Percentiles rank a stretch among this genome's conserved stretches.
phyloP scores from a whole-genome alignment of 2,888 invertebrate genomes.

The Lymantria dispar region DNA sequence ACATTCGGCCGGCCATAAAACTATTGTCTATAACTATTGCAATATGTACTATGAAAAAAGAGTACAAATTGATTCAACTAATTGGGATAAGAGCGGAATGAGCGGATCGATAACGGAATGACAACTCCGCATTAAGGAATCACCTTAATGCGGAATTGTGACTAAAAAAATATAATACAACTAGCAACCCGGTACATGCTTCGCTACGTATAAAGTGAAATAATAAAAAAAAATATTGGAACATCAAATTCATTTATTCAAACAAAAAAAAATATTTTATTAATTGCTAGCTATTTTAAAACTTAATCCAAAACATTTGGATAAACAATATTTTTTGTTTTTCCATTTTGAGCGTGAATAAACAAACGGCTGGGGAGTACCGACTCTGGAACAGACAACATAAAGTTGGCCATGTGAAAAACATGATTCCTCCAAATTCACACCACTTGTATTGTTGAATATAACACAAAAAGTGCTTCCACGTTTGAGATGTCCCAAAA shows the following conservation, averaged over 20 bases:
- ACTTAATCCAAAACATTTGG: conserved; percentile 6
- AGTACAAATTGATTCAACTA: too few relatives aligned
- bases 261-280: conserved; percentile 6
- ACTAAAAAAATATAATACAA: too few relatives aligned
- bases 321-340: conserved; percentile 6
- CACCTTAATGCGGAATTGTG: too few relatives aligned
- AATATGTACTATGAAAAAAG: too few relatives aligned
- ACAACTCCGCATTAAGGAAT: too few relatives aligned
- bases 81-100: too few relatives aligned
- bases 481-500: background rate
- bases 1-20: too few relatives aligned
- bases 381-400: conserved; percentile 10
- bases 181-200: too few relatives aligned
- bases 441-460: conserved; percentile 9
- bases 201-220: conserved; percentile 2
- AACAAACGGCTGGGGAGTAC: background rate
- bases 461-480: background rate
- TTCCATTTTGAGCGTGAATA: conserved; percentile 5
- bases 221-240: background rate
- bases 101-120: too few relatives aligned
- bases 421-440: conserved; percentile 18
- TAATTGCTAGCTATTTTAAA: conserved; percentile 7
- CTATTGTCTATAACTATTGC: too few relatives aligned
- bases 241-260: conserved; percentile 7
- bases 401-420: conserved; percentile 19